Conservation (phyloP, 2,888 invertebrate species). For the Drosophila mulleri region DNA sequence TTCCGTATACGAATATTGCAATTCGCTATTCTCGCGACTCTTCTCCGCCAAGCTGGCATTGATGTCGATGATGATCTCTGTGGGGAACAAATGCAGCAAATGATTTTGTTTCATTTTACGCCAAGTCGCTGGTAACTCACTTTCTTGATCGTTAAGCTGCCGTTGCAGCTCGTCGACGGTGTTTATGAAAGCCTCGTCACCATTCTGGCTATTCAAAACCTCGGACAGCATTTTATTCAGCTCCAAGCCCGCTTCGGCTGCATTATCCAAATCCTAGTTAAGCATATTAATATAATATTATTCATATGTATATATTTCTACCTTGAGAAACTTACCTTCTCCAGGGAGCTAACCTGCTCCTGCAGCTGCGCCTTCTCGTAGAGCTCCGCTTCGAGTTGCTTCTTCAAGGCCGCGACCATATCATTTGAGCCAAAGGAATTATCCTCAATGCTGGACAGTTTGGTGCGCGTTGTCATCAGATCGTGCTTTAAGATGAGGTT, state of each 20-base stretch:
- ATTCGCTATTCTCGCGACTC: constrained; percentile 86
- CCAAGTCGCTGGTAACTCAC: constrained; percentile 64
- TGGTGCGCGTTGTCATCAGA: constrained; percentile 87
- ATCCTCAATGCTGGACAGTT: constrained; percentile 89
- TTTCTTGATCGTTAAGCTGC: constrained; percentile 88
- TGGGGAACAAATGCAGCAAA: constrained; percentile 2
- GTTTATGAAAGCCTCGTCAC: constrained; percentile 87
- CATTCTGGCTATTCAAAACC: constrained; percentile 89
- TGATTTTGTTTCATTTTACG: too few species aligned
- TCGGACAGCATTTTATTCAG: constrained; percentile 89
- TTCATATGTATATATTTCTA: background rate
- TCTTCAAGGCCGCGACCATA: constrained; percentile 89
- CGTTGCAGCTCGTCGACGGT: constrained; percentile 89
- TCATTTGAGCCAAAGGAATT: constrained; percentile 90
- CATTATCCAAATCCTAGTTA: constrained; percentile 89
- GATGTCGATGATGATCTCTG: constrained; percentile 86
- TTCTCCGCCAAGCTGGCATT: constrained; percentile 86
- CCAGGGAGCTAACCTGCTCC: constrained; percentile 89
- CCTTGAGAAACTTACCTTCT: constrained; percentile 86
- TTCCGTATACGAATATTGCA: constrained; percentile 84
- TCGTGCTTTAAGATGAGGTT: constrained; percentile 89
- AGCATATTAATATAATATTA: background rate
- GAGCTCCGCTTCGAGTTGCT: constrained; percentile 87
- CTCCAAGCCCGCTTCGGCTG: constrained; percentile 92
- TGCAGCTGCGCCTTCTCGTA: constrained; percentile 86